Evolutionary conservation across 64 coral and sea anemone genomes (phyloP), one percentile per base, ranked within the genome.

Genomic region (Platygyra sinensis): DNA sequence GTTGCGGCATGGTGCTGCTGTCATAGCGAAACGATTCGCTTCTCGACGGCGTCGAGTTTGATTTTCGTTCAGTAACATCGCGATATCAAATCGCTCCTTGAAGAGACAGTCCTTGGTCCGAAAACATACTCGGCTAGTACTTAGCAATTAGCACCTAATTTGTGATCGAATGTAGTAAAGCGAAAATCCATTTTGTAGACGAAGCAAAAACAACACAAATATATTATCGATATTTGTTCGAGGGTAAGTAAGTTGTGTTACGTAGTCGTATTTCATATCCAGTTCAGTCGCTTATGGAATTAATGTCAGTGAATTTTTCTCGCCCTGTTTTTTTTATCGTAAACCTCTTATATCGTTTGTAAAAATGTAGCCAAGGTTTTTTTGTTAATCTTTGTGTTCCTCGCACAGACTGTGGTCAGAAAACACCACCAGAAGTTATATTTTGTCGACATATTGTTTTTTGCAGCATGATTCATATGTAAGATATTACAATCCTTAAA

Each of bases 91-190:
- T n/a, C n/a, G n/a, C n/a, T n/a, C n/a, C n/a, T n/a, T n/a, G n/a
- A n/a, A 29, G 11, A 61, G 49, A 15, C 76, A 15, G 10, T 79
- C 29, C 49, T 79, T 79, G 24, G 76, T 55, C 46, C 7, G 52
- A 31, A 61, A 60, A 62, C 55, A 80, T 27, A 65, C 60, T 83
- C 80, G 67, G 30, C 7, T 39, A 31, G 80, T 16, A 65, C 60
- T 24, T 30, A 83, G 30, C 80, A 83, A 63, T 65, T 65, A 83
- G 30, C 59, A 83, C 80, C 60, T 83, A 83, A 63, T 80, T 80
- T 83, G 80, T 38, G 30, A 62, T 83, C 65, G 60, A 42, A 83
- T 63, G 60, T 39, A 39, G 60, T 30, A 20, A 46, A 67, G 60
- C 16, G 28, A 83, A 32, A 83, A 67, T 65, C 59, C 19, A 65